Evolutionary conservation across 2,113 vertebrate genomes (phyloP), one percentile per base, ranked within the genome.

Genomic region (Phoenicopterus ruber): DNA sequence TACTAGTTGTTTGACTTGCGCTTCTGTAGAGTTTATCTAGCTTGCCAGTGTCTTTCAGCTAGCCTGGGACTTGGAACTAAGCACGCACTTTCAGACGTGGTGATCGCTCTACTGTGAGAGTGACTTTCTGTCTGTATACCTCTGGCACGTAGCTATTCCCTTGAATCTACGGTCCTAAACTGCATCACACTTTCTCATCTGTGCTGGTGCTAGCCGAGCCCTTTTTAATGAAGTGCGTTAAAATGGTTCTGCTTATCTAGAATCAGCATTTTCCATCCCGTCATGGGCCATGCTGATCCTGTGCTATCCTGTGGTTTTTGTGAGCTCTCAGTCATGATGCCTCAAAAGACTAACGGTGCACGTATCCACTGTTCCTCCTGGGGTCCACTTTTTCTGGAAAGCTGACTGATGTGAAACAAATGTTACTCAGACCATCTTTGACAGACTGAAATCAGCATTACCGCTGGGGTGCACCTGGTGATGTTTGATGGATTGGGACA

Each of bases 191-290:
- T 36, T 74, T 72, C 29, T 47, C 6, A 2, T 15, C 61, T 78
- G 18, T 59, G 52, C 67, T 62, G 6, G 9, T 72, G 31, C 13
- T 29, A 36, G 31, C 34, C 3, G 4, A 69, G 44, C 24, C 13
- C 20, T 59, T 82, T 36, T n/a, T 34, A 20, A 32, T 17, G 22
- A 82, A 36, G 8, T 2, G 6, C 40, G 34, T 59, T 63, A 15
- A 49, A 76, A 36, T 17, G 44, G 34, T 85, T 63, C 8, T 17
- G 18, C 24, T 59, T 72, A 19, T 16, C 34, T 57, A 19, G 28
- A 90, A 49, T 63, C 10, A 2, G 15, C 1, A 0, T 74, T 82
- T 79, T 26, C 36, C 3, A 0, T 36, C 34, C 62, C 5, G 1
- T 42, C 0, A 0, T 46, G 67, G 76, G 11, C 25, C 16, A 0